Base-by-base conservation (phyloP, 2,113 vertebrate species). In the Donacobius atricapilla region DNA sequence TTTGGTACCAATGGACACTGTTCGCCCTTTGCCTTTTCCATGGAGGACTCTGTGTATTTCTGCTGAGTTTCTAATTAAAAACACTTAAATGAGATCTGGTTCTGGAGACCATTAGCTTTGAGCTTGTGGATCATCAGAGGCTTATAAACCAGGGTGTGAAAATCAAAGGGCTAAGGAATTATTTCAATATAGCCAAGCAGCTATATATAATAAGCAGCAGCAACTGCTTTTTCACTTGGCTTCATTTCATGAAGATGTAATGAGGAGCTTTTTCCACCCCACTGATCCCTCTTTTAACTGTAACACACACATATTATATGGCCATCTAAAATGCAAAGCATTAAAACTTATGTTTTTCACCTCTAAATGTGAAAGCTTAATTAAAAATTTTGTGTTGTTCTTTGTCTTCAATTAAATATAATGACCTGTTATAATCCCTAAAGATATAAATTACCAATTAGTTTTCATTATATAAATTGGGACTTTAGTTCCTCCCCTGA, bases 121-220 rank as follows among this genome's bases (percentile, higher is more conserved):
- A 93, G 44, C 51, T 85, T 90, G 66, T 93, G 61, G 35, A 57
- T 84, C 90, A 57, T 79, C 82, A 85, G 95, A 94, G 90, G 73
- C 81, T 73, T 82, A 47, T 81, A 84, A 91, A 89, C 35, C 53
- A 64, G 66, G 35, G 70, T 85, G 78, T 83, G 66, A 81, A 94
- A 87, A 90, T 81, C 37, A 53, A 28, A 53, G 48, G 53, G 70
- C 75, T 69, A 53, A 68, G 44, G 48, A 83, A 79, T 88, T 64
- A 61, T 71, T 72, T 82, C 86, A 54, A 13, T 75, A 18, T 57
- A 73, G 31, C 50, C 37, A 79, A 76, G 14, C 42, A 89, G 47
- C 35, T 87, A 21, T 51, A 51, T 82, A 56, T 72, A 93, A 93
- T 72, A 79, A 93, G 70, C 33, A 71, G 24, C 70, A 93, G 31